Base-by-base conservation (phyloP, 2,797 vertebrate species). In the Anguilla obscura region DNA sequence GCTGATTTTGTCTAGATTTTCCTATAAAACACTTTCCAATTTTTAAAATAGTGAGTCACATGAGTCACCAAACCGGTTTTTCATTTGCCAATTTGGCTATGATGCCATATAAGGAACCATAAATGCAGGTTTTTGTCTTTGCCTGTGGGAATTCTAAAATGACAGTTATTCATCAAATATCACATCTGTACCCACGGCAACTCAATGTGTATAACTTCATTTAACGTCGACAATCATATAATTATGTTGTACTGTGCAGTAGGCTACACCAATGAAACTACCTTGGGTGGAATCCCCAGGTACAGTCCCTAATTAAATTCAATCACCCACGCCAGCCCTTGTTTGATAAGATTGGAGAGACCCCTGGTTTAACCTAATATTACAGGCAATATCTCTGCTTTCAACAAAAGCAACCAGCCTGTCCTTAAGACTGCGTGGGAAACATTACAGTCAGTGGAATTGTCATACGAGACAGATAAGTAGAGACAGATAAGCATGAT, bases 321-420 rank as follows among this genome's bases (percentile, higher is more conserved):
- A 45, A 45, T 45, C 63, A n/a, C 2, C 7, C n/a, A 27, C 63
- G 1, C 24, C 8, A 7, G 24, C n/a, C 18, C 63, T 69, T 27
- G 0, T 69, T 69, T 14, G 24, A n/a, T 27, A 69, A 8, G 63
- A 69, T n/a, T 69, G 63, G 63, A 69, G 24, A 69, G 24, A 69
- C 18, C 63, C 80, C 79, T 85, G 87, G 66, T 87, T 58, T 71
- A 89, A 54, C 86, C 63, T 14, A 48, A 66, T 48, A 93, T 91
- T 85, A 76, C 88, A 94, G 93, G 90, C n/a, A 90, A 93, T 93
- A 93, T 92, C 90, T 91, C 92, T 66, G 63, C 76, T 50, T 54
- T 86, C 63, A 93, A 92, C 93, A 94, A 85, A 74, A 87, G 66
- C 60, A 69, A 30, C 80, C 92, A 93, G 93, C 93, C 92, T 92